A percentile compares a stretch with the other conserved stretches of the same genome.
Conservation (phyloP, 2,888 invertebrate genomes). For the Pheosia gnoma region DNA sequence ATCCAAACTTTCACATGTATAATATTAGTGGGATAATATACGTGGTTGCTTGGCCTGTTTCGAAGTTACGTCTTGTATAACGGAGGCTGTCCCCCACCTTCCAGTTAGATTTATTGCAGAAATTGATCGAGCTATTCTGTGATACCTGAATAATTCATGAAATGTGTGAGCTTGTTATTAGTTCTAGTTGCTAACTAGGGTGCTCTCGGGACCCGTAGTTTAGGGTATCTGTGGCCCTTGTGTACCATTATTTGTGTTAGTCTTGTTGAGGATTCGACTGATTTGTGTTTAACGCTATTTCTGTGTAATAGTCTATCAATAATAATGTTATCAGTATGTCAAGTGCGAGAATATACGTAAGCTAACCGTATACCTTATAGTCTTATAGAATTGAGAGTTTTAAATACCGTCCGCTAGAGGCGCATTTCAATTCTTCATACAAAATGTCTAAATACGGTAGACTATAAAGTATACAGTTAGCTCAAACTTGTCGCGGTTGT, state of each 20-base stretch:
- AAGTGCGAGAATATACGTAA: too few relatives aligned
- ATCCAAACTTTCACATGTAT: too few relatives aligned
- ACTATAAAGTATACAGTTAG: too few relatives aligned
- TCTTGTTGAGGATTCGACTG: background rate
- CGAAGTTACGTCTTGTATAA: background rate
- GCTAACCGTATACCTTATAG: too few relatives aligned
- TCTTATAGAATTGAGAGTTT: too few relatives aligned
- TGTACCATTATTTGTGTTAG: background rate
- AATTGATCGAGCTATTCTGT: constrained; percentile 2
- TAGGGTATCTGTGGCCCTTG: background rate
- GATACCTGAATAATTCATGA: constrained; percentile 7
- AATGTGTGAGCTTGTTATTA: background rate
- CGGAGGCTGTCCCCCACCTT: background rate
- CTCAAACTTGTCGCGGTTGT: too few relatives aligned
- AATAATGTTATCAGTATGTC: too few relatives aligned
- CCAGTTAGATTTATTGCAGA: constrained; percentile 1
- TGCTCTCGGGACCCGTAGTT: constrained; percentile 1
- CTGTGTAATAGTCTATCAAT: too few relatives aligned
- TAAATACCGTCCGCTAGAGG: too few relatives aligned
- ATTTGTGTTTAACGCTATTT: background rate
- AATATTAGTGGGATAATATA: background rate
- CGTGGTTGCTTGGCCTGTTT: background rate
- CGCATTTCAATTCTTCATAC: too few relatives aligned
- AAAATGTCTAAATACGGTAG: too few relatives aligned
- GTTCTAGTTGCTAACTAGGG: constrained; percentile 3